Base-by-base conservation (phyloP, 2,113 vertebrate genomes). In the Maccullochella peelii region DNA sequence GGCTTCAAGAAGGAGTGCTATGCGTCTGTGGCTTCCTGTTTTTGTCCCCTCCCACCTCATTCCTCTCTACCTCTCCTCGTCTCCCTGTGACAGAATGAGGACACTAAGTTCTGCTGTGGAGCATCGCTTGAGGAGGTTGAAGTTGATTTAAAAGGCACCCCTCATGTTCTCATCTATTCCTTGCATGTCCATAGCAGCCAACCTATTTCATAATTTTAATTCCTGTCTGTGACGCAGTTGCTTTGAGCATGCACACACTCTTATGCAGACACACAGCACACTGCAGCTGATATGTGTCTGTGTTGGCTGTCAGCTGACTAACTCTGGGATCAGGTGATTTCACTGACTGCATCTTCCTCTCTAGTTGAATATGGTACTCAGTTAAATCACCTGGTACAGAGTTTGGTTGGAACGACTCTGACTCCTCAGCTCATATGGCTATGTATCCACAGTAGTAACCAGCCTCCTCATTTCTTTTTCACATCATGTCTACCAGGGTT, bases 21-120 rank as follows among this genome's bases (percentile, higher is more conserved):
- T 27, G 27, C 15, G 30, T 25, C 21, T 47, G 38, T 68, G 16
- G 66, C 36, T 80, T 44, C 40, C 42, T 61, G 55, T 61, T 74
- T 47, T 61, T 25, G 38, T 61, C 42, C 18, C 44, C 27, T 62
- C 44, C 58, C 70, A 81, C 61, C 42, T 67, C 54, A 27, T 66
- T 38, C 49, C 73, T 70, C 55, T 49, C 52, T 66, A 27, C 57
- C 73, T 63, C 44, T 50, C 52, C 49, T 62, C 61, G 50, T 50
- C 50, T 2, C 40, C 10, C 55, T 61, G 58, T 76, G 78, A 83
- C 83, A 84, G 83, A 84, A 84, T 84, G 83, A 73, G 83, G 77
- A 84, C 83, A 69, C 54, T 18, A 61, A 30, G n/a, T 61, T 73
- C 69, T 67, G 33, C 62, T 30, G 52, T 61, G 61, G 69, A 73